phyloP scores from a whole-genome alignment of 1,140 invertebrate species.

The Aporrectodea caliginosa region DNA sequence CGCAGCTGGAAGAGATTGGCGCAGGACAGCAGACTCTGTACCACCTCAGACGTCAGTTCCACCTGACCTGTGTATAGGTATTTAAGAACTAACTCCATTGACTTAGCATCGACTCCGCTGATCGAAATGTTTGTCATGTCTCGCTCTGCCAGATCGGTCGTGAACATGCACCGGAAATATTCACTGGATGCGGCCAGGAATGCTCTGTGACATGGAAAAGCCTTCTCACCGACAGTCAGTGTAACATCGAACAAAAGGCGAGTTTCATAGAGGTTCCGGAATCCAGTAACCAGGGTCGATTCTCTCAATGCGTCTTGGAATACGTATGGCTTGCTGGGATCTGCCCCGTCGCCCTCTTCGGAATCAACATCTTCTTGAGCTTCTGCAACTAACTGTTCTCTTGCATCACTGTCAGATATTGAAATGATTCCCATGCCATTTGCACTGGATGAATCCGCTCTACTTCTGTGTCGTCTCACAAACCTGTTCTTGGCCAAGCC shows the following conservation, averaged over 20 bases:
- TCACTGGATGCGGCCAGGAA: conserved; percentile 53
- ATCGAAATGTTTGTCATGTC: conserved; percentile 50
- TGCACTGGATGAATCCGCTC: not conserved
- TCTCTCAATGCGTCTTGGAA: not conserved
- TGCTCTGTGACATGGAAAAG: conserved; percentile 52
- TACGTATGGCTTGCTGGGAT: not conserved
- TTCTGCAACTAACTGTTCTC: not conserved
- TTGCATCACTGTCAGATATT: not conserved
- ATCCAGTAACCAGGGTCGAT: not conserved
- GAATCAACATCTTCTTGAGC: not conserved
- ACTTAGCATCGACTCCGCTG: conserved; percentile 55
- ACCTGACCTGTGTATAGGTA: conserved; percentile 58
- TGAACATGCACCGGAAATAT: conserved; percentile 56
- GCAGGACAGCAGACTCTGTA: conserved; percentile 57
- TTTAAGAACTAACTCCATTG: conserved; percentile 53
- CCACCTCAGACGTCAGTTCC: conserved; percentile 56
- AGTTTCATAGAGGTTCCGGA: not conserved
- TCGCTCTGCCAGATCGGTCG: conserved; percentile 46
- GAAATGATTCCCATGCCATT: not conserved
- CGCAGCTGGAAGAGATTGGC: conserved; percentile 58
- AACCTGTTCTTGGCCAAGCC: not conserved
- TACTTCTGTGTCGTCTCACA: not conserved
- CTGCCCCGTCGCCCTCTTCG: not conserved
- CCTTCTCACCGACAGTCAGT: conserved; percentile 47
- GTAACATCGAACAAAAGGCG: not conserved